phyloP scores from a whole-genome alignment of 2,797 vertebrate genomes.

The Alosa sapidissima region DNA sequence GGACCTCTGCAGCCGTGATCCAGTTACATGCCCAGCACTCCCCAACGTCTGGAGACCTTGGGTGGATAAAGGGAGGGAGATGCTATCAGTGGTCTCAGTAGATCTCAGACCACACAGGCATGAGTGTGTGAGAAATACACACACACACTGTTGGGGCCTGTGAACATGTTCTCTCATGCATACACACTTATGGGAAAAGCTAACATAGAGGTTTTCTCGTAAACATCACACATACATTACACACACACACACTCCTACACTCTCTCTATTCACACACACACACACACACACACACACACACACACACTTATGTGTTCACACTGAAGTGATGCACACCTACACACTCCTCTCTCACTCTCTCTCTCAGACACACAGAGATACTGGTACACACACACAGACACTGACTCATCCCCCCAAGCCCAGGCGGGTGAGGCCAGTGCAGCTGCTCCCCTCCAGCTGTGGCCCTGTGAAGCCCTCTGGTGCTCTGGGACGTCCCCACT shows the following conservation, averaged over 20 bases:
- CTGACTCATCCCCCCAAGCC: neutral
- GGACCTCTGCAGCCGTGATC: neutral
- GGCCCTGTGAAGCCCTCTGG: slow-evolving; percentile 31
- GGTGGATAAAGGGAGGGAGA: neutral
- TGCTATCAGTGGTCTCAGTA: slow-evolving; percentile 1
- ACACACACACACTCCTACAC: neutral
- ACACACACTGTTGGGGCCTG: neutral
- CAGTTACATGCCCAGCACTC: neutral
- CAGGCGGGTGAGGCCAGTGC: slow-evolving; percentile 39
- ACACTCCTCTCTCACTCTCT: neutral
- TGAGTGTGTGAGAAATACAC: neutral
- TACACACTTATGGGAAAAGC: neutral
- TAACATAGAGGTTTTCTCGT: no score
- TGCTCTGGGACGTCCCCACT: slow-evolving; percentile 17
- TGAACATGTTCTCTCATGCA: neutral
- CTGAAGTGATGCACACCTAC: neutral
- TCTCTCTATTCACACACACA: neutral
- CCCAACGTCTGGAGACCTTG: neutral
- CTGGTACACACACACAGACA: neutral
- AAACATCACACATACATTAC: neutral
- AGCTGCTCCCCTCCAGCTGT: slow-evolving; percentile 69
- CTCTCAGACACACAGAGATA: neutral
- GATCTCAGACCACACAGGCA: slow-evolving; percentile 13
- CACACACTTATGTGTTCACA: no score
- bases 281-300: neutral